Evolutionary conservation across 2,797 vertebrate species (phyloP).

Genomic region (Linurgus olivaceus): DNA sequence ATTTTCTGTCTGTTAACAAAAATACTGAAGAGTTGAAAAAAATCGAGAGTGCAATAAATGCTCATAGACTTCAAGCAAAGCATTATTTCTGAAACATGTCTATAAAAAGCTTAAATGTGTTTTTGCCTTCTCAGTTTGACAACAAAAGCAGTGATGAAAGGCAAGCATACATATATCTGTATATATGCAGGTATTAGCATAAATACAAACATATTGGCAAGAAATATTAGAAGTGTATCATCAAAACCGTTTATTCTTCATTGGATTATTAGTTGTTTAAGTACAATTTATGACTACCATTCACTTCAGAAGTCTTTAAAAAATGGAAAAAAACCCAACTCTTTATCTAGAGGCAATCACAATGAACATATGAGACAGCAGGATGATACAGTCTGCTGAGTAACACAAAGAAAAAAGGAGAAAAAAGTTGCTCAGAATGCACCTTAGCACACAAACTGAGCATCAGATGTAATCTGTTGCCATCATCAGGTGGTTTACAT

Average conservation of each 20-base stretch:
- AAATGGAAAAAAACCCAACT: background rate
- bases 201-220: background rate
- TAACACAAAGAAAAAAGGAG: background rate
- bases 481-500: background rate
- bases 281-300: background rate
- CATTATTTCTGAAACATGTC: background rate
- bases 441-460: background rate
- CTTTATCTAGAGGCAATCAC: background rate
- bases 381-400: background rate
- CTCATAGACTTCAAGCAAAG: background rate
- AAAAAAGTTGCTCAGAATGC: background rate
- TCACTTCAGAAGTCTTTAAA: background rate
- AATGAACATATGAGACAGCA: background rate
- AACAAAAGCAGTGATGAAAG: background rate
- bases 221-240: background rate
- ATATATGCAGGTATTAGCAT: background rate
- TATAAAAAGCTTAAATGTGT: background rate
- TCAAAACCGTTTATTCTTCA: background rate
- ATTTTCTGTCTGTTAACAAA: background rate
- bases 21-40: background rate
- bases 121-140: background rate
- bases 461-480: background rate
- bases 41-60: background rate
- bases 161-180: background rate
- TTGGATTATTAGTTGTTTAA: background rate